These are phyloP conservation scores for Hybos culiciformis DNA, from an alignment of 2,888 invertebrate genomes.

Conservation along the genomic window DNA sequence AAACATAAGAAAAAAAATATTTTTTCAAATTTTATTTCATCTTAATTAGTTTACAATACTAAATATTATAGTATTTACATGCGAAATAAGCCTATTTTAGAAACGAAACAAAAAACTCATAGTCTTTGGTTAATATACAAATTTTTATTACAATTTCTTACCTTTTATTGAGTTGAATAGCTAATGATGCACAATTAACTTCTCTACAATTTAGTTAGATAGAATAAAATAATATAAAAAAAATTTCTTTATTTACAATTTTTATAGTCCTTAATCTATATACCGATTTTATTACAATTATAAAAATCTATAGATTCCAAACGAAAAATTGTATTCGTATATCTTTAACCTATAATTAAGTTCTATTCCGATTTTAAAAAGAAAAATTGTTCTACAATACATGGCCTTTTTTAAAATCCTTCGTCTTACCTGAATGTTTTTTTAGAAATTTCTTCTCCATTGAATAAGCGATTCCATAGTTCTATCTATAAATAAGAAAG, in stretches of 20 bases:
- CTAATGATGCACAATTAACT: constrained; percentile 39
- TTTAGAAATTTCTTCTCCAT: constrained; percentile 35
- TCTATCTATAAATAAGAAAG: constrained; percentile 48
- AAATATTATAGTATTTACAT: too few relatives aligned
- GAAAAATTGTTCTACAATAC: too few relatives aligned
- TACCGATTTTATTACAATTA: constrained; percentile 7
- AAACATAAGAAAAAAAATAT: constrained; percentile 11
- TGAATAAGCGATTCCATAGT: constrained; percentile 43
- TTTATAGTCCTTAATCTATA: neutral
- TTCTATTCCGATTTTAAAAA: too few relatives aligned
- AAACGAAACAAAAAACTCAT: neutral
- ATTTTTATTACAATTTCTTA: constrained; percentile 13
- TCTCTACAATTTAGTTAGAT: constrained; percentile 30
- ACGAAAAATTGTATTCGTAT: constrained; percentile 16
- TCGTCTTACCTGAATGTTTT: constrained; percentile 45
- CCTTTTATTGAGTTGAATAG: constrained; percentile 26
- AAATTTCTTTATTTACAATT: neutral
- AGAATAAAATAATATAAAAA: too few relatives aligned
- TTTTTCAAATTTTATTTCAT: too few relatives aligned
- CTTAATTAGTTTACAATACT: too few relatives aligned
- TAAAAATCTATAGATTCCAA: constrained; percentile 4
- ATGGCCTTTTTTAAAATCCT: neutral
- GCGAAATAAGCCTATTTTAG: neutral
- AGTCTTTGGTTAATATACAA: neutral
- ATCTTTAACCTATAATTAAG: neutral